A percentile compares a stretch with the other conserved stretches of the same genome.
phyloP scores from a whole-genome alignment of 2,797 vertebrate genomes.

The Artibeus lituratus region DNA sequence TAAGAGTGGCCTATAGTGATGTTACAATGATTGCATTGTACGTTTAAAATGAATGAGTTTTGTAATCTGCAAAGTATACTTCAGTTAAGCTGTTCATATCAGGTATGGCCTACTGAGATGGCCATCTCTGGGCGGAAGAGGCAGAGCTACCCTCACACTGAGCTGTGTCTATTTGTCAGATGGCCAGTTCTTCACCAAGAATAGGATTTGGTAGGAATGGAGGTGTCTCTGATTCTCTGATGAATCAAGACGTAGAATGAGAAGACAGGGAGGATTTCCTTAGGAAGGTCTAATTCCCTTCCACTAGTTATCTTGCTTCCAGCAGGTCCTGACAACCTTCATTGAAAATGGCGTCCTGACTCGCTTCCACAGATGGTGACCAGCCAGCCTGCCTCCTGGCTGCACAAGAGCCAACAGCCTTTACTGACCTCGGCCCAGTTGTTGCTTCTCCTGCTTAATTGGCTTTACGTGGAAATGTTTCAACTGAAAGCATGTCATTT shows the following conservation, averaged over 20 bases:
- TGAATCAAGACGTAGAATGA: background rate
- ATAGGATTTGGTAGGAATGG: background rate
- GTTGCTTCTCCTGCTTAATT: constrained; percentile 19
- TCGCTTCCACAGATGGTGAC: background rate
- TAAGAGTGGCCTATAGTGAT: background rate
- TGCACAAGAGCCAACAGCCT: background rate
- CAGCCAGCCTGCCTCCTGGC: background rate
- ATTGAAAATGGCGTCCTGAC: background rate
- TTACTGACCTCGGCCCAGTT: constrained; percentile 3
- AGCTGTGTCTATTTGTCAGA: background rate
- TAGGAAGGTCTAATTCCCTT: background rate
- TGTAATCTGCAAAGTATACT: background rate
- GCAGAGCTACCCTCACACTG: background rate
- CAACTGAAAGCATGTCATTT: constrained; percentile 25
- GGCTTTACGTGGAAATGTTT: constrained; percentile 38
- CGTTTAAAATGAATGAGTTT: background rate
- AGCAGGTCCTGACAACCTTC: background rate
- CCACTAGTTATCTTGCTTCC: background rate
- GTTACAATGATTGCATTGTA: background rate
- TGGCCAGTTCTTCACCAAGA: background rate
- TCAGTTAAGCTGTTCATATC: background rate
- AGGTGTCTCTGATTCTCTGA: background rate
- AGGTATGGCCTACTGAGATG: background rate
- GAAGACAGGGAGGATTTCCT: background rate
- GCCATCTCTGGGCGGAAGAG: background rate